These are phyloP conservation scores for Myotis davidii DNA, from an alignment of 2,113 vertebrate species.

Conservation along the genomic window DNA sequence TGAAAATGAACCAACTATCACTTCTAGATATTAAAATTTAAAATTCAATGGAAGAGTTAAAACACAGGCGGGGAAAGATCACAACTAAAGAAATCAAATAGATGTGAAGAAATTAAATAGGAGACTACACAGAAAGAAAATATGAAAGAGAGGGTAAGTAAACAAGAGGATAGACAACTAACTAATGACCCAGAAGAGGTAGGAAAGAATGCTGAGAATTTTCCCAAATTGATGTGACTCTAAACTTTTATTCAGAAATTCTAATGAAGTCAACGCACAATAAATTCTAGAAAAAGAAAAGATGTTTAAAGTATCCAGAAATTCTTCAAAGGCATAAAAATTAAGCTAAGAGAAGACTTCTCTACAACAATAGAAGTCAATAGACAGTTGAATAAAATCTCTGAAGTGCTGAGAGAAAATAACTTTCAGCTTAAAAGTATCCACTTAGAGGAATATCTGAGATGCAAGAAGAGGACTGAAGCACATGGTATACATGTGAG, in stretches of 20 bases:
- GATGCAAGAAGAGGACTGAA: background rate
- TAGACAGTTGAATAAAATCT: background rate
- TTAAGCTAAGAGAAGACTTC: background rate
- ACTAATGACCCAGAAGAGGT: background rate
- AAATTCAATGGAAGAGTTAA: background rate
- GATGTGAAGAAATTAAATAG: background rate
- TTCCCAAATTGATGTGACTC: background rate
- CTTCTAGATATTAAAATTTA: background rate
- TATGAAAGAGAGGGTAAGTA: background rate
- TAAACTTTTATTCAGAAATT: constrained; percentile 16
- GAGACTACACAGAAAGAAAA: background rate
- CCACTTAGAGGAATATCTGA: background rate
- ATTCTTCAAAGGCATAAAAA: constrained; percentile 13
- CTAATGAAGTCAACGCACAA: background rate
- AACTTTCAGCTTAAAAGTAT: background rate
- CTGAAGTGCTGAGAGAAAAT: background rate
- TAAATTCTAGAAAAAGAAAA: constrained; percentile 24
- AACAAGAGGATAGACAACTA: background rate
- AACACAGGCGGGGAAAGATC: background rate
- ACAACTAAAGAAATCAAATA: constrained; percentile 27
- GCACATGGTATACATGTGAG: background rate
- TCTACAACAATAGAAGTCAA: background rate
- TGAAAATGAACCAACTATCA: background rate
- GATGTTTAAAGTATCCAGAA: background rate
- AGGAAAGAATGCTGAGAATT: constrained; percentile 31